Evolutionary conservation across 1,140 invertebrate genomes (phyloP).

Genomic region (Trichonephila clavipes): DNA sequence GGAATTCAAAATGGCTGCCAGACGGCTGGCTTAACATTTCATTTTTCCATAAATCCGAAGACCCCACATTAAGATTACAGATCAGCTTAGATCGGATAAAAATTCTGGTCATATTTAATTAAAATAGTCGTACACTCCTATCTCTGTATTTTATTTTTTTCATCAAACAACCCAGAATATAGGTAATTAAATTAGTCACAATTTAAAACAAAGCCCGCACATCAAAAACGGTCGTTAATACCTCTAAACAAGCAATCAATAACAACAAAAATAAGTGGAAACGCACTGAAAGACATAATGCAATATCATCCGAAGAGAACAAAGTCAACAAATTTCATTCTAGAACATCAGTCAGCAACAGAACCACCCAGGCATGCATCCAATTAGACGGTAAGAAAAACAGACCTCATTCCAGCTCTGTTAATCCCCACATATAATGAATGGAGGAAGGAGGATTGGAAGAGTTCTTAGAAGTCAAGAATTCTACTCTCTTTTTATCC

Average conservation of each 20-base stretch:
- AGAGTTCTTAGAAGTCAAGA: background rate
- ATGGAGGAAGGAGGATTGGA: background rate
- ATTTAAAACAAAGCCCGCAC: background rate
- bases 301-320: background rate
- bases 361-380: constrained; percentile 1
- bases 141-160: background rate
- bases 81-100: too few species aligned
- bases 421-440: constrained; percentile 24
- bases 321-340: constrained; percentile 36
- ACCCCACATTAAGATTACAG: too few species aligned
- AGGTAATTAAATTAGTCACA: constrained; percentile 9
- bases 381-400: constrained; percentile 1
- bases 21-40: too few species aligned
- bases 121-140: too few species aligned
- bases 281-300: background rate
- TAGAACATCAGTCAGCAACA: background rate
- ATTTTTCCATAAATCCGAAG: too few species aligned
- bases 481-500: too few species aligned
- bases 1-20: too few species aligned
- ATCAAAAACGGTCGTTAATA: background rate
- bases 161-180: background rate
- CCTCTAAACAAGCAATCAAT: background rate
- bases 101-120: too few species aligned
- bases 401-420: background rate
- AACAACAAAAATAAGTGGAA: background rate